These are phyloP conservation scores for Tinea trinotella DNA, from an alignment of 2,888 invertebrate genomes.

Conservation along the genomic window DNA sequence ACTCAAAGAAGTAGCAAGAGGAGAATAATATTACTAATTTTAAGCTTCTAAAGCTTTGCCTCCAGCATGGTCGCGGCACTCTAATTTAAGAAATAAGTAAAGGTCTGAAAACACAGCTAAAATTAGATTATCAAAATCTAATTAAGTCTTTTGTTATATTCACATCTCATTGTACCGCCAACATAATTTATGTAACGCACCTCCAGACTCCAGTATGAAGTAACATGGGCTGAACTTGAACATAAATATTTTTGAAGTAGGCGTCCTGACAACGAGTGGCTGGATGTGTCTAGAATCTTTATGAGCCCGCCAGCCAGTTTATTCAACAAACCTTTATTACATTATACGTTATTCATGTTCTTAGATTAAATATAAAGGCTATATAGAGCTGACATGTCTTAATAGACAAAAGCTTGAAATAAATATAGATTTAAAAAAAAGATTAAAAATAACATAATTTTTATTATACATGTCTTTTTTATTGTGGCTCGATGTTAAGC, in stretches of 20 bases:
- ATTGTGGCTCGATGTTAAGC: too few relatives aligned
- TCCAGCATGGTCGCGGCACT: too few relatives aligned
- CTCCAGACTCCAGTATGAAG: background rate
- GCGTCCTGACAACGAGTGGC: slow-evolving; percentile 12
- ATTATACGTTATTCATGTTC: background rate
- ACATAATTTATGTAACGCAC: slow-evolving; percentile 2
- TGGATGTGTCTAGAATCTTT: slow-evolving; percentile 10
- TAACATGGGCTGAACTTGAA: slow-evolving; percentile 6
- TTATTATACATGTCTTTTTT: too few relatives aligned
- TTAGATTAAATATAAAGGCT: background rate
- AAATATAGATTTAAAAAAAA: too few relatives aligned
- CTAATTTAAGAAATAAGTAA: too few relatives aligned
- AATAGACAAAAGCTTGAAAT: too few relatives aligned
- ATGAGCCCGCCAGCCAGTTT: background rate
- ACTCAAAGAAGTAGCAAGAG: too few relatives aligned
- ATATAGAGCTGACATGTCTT: too few relatives aligned
- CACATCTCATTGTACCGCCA: background rate
- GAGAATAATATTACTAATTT: too few relatives aligned
- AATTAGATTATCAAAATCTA: background rate
- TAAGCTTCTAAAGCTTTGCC: too few relatives aligned
- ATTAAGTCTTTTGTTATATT: slow-evolving; percentile 5
- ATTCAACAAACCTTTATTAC: background rate
- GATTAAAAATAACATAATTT: too few relatives aligned
- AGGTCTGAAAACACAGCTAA: too few relatives aligned
- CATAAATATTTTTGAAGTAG: slow-evolving; percentile 6